Base-by-base conservation (phyloP, 2,113 vertebrate genomes). In the Marcusenius ussheri region DNA sequence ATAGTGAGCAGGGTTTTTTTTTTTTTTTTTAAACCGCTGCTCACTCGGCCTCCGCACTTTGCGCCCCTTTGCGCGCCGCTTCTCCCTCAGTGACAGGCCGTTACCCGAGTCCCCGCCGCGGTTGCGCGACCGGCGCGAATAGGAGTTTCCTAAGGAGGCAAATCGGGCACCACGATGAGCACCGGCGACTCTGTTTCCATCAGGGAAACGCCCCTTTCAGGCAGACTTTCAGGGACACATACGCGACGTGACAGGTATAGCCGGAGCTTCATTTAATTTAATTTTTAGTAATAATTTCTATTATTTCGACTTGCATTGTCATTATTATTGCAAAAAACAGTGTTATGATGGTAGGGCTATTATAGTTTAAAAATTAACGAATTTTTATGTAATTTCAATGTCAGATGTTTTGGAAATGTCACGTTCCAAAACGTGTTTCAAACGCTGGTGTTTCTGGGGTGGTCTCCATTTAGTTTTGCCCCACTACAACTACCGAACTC, bases 161-260 rank as follows among this genome's bases (percentile, higher is more conserved):
- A 91, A 90, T 70, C 15, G 21, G 80, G 47, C 49, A 2, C n/a
- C 31, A 17, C 50, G 19, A 8, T 42, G 2, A 58, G 13, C 35
- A 21, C 0, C 50, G 21, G 51, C 17, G 17, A 88, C 35, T 19
- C 31, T 7, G 35, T 87, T 5, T 50, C 19, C 13, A 42, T 70
- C 5, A 3, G 51, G 87, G 87, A 92, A 92, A 91, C 87, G 86
- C 88, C 89, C 58, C 58, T 86, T 17, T 87, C 80, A 89, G 89
- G 49, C 42, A 27, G 88, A 27, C 66, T 31, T 8, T 39, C 42
- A 45, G 47, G 31, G 53, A 80, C 11, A 80, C 74, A 46, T 45
- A 24, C 2, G 80, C 21, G 47, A 24, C 62, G 5, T 83, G 9
- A 45, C 80, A 46, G 80, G 80, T 45, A 83, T 45, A 83, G 80